Conservation (phyloP, 2,888 invertebrate genomes). For the Cynaeus angustus region DNA sequence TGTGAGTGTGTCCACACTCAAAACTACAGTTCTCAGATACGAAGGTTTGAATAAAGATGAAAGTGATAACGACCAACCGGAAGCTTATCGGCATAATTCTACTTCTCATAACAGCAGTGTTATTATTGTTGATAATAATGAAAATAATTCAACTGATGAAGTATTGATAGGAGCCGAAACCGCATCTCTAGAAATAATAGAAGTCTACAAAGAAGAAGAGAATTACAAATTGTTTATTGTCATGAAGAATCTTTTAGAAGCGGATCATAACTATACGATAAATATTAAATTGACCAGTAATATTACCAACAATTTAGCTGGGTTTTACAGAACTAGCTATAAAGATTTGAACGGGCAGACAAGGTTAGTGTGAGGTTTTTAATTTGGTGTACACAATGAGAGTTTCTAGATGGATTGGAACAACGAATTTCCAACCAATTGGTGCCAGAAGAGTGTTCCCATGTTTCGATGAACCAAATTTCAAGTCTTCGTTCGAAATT, state of each 20-base stretch:
- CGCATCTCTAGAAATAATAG: constrained; percentile 57
- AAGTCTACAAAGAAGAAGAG: constrained; percentile 66
- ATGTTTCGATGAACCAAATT: constrained; percentile 85
- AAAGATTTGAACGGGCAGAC: constrained; percentile 69
- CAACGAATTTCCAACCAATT: constrained; percentile 80
- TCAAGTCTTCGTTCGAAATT: constrained; percentile 84
- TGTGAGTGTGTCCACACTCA: constrained; percentile 58
- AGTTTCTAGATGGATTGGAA: constrained; percentile 74
- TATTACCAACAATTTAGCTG: constrained; percentile 77
- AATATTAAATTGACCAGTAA: constrained; percentile 74
- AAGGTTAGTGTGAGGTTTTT: constrained; percentile 70
- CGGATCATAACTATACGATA: constrained; percentile 74
- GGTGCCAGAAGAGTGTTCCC: constrained; percentile 81
- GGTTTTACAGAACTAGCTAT: constrained; percentile 82
- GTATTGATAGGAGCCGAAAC: constrained; percentile 40
- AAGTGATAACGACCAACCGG: constrained; percentile 36
- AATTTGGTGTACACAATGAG: neutral
- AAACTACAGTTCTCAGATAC: constrained; percentile 46
- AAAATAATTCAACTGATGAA: constrained; percentile 35
- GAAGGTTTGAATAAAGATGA: constrained; percentile 40
- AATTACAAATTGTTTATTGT: constrained; percentile 70
- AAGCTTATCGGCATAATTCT: constrained; percentile 39
- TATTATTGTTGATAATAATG: constrained; percentile 31
- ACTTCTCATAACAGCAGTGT: constrained; percentile 33
- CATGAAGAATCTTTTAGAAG: constrained; percentile 69